These are phyloP conservation scores for Laticauda colubrina DNA, from an alignment of 2,113 vertebrate genomes.

Conservation along the genomic window DNA sequence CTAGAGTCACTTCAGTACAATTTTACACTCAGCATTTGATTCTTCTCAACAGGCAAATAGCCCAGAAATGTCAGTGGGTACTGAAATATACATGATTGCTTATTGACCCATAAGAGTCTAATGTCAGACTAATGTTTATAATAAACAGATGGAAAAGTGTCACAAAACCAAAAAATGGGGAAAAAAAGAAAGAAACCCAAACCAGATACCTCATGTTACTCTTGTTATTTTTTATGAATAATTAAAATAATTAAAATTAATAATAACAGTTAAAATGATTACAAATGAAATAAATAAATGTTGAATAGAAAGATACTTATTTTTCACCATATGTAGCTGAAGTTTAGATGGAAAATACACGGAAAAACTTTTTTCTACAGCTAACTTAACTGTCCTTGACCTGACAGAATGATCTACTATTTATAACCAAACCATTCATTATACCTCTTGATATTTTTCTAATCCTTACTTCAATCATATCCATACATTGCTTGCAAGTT, in stretches of 20 bases:
- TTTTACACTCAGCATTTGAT: slow-evolving; percentile 30
- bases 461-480: not conserved
- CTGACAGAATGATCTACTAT: not conserved
- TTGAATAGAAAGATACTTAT: not conserved
- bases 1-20: slow-evolving; percentile 24
- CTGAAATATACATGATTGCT: slow-evolving; percentile 45
- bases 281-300: not conserved
- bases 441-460: not conserved
- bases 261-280: not conserved
- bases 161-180: not conserved
- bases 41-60: slow-evolving; percentile 43
- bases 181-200: not conserved
- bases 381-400: not conserved
- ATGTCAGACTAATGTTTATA: slow-evolving; percentile 52
- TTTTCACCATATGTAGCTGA: not conserved
- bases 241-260: not conserved
- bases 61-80: slow-evolving; percentile 54
- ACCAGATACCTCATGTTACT: not conserved
- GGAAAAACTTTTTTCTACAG: not conserved
- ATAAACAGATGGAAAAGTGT: slow-evolving; percentile 44
- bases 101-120: slow-evolving; percentile 55
- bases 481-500: not conserved
- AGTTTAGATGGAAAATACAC: not conserved
- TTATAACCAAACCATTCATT: not conserved
- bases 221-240: not conserved